Evolutionary conservation across 2,113 vertebrate species (phyloP).

Genomic region (Eleginops maclovinus): DNA sequence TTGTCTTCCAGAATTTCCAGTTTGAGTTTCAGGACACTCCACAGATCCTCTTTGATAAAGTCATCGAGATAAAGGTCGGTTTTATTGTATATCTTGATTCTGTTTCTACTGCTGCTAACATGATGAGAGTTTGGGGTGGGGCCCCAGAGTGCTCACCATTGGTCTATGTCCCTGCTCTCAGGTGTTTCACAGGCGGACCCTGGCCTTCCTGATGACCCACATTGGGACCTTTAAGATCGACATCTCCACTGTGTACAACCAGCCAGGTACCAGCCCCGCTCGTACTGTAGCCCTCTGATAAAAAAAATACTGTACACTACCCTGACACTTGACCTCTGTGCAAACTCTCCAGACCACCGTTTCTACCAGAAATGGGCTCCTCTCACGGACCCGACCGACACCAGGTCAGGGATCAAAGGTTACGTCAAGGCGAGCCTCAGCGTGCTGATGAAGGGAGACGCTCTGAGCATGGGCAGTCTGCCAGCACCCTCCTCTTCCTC

Average conservation of each 20-base stretch:
- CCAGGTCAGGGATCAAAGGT: constrained; percentile 89
- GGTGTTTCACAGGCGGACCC: constrained; percentile 91
- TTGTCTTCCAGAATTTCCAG: constrained; percentile 90
- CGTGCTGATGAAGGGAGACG: constrained; percentile 87
- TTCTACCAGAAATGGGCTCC: constrained; percentile 97
- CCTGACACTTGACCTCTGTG: constrained; percentile 25
- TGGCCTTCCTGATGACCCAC: constrained; percentile 89
- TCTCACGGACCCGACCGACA: constrained; percentile 91
- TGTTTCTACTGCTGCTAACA: neutral
- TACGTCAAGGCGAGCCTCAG: constrained; percentile 92
- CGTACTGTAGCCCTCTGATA: neutral
- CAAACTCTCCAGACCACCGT: constrained; percentile 85
- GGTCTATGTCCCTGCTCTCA: constrained; percentile 64
- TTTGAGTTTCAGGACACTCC: constrained; percentile 92
- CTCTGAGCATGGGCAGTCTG: constrained; percentile 75
- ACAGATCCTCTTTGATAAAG: constrained; percentile 89
- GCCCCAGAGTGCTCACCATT: neutral
- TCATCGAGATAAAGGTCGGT: constrained; percentile 91
- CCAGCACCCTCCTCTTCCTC: constrained; percentile 39
- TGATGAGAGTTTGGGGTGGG: neutral
- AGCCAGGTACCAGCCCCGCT: constrained; percentile 86
- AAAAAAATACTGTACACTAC: neutral
- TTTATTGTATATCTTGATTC: neutral
- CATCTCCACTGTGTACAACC: constrained; percentile 87
- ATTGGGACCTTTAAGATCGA: constrained; percentile 95